These are phyloP conservation scores for Oryzias curvinotus DNA, from an alignment of 2,113 vertebrate species.

Conservation along the genomic window DNA sequence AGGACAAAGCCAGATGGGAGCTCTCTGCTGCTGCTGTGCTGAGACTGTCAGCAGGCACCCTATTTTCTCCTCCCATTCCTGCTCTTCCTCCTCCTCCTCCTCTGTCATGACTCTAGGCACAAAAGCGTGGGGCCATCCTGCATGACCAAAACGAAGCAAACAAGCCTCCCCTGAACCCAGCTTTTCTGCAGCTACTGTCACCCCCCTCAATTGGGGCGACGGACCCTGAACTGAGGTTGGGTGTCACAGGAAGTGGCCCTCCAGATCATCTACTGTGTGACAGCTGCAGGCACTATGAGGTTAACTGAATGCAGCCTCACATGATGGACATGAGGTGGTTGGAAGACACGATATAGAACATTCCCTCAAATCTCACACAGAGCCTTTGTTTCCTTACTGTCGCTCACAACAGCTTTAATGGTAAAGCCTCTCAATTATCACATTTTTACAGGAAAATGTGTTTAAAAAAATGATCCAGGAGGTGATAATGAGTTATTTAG, in stretches of 20 bases:
- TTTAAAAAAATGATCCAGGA: neutral
- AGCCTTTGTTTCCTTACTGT: neutral
- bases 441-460: neutral
- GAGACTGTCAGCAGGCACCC: slow-evolving; percentile 38
- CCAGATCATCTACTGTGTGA: slow-evolving; percentile 56
- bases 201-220: slow-evolving; percentile 51
- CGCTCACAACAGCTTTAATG: neutral
- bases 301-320: slow-evolving; percentile 42
- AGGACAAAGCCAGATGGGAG: slow-evolving; percentile 78
- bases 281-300: slow-evolving; percentile 62
- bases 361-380: slow-evolving; percentile 11
- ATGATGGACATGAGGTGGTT: slow-evolving; percentile 37
- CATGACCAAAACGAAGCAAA: slow-evolving; percentile 63
- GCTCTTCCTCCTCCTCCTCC: slow-evolving; percentile 7
- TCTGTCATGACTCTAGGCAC: slow-evolving; percentile 42
- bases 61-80: neutral
- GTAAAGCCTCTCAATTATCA: neutral
- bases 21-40: slow-evolving; percentile 47
- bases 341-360: slow-evolving; percentile 4
- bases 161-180: slow-evolving; percentile 64
- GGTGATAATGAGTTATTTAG: slow-evolving; percentile 1
- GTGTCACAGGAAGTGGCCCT: slow-evolving; percentile 64
- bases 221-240: slow-evolving; percentile 54
- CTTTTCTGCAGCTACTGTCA: slow-evolving; percentile 16
- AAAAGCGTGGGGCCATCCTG: slow-evolving; percentile 66